Base-by-base conservation (phyloP, 2,113 vertebrate species). In the Gymnarchus niloticus region DNA sequence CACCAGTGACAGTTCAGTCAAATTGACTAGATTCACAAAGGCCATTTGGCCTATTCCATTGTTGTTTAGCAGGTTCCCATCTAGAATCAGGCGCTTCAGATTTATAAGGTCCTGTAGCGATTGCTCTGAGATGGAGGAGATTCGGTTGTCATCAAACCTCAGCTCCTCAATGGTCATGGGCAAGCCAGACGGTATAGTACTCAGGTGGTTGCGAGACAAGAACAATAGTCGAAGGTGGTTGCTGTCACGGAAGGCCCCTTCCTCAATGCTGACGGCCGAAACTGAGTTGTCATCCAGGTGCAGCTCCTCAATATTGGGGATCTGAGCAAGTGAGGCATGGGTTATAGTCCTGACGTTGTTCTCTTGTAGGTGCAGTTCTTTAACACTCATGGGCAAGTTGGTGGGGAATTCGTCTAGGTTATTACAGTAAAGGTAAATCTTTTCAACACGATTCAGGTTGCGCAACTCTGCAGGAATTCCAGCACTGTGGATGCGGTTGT, bases 211-310 rank as follows among this genome's bases (percentile, higher is more conserved):
- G 80, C 98, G 95, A 56, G 98, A 99, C 88, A 99, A 96, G 88
- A 99, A 99, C 85, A 99, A 96, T 86, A 99, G 93, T 89, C 97
- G 94, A 84, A 99, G 96, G 94, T 96, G 96, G 88, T 94, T 96
- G 92, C 97, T 99, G 93, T 99, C 97, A 91, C 95, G 94, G 91
- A 99, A 99, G 33, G 98, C 98, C 85, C 98, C 98, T 21, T 99
- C 98, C 93, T 99, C 98, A 0, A 99, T 99, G 92, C 98, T 99
- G 89, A 99, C 98, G 0, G 98, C 97, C 0, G 98, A 99, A 85
- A 99, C 98, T 0, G 98, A 99, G 90, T 99, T 99, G 92, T 99
- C 98, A 93, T 99, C 98, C 92, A 99, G 94, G 93, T 99, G 98
- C 89, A 99, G 93, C 93, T 99, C 97, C 93, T 99, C 98, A 88